phyloP scores from a whole-genome alignment of 2,888 invertebrate genomes.

The Odiellus spinosus region DNA sequence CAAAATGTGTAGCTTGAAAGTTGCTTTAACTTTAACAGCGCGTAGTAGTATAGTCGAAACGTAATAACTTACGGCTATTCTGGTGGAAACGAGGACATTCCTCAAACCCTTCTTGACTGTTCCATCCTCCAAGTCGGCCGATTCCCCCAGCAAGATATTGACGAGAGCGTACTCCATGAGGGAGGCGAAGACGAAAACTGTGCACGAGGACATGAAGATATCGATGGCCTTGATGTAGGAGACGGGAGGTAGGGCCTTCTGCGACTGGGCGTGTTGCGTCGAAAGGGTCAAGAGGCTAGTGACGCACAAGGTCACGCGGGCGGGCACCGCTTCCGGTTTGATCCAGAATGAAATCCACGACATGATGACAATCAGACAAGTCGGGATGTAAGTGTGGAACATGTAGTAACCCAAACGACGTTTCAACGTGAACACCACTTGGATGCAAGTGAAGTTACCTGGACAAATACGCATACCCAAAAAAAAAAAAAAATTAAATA shows the following conservation, averaged over 20 bases:
- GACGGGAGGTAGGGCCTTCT: constrained; percentile 79
- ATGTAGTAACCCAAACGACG: constrained; percentile 73
- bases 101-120: constrained; percentile 11
- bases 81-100: constrained; percentile 7
- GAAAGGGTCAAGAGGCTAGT: constrained; percentile 74
- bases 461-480: too few species aligned
- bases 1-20: too few species aligned
- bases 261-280: constrained; percentile 83
- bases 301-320: constrained; percentile 77
- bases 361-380: constrained; percentile 81
- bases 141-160: constrained; percentile 26
- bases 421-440: constrained; percentile 69
- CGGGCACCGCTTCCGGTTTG: constrained; percentile 83
- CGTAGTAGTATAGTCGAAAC: too few species aligned
- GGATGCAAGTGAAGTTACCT: constrained; percentile 84
- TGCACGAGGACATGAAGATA: constrained; percentile 34
- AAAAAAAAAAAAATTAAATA: too few species aligned
- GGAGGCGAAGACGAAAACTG: constrained; percentile 34
- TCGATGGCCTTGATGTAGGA: constrained; percentile 57
- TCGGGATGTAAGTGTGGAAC: constrained; percentile 82
- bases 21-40: too few species aligned
- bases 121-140: constrained; percentile 6
- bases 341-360: constrained; percentile 95
- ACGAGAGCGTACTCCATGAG: constrained; percentile 35
- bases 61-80: constrained; percentile 2